These are phyloP conservation scores for Peromyscus leucopus DNA, from an alignment of 2,113 vertebrate species.

Conservation along the genomic window DNA sequence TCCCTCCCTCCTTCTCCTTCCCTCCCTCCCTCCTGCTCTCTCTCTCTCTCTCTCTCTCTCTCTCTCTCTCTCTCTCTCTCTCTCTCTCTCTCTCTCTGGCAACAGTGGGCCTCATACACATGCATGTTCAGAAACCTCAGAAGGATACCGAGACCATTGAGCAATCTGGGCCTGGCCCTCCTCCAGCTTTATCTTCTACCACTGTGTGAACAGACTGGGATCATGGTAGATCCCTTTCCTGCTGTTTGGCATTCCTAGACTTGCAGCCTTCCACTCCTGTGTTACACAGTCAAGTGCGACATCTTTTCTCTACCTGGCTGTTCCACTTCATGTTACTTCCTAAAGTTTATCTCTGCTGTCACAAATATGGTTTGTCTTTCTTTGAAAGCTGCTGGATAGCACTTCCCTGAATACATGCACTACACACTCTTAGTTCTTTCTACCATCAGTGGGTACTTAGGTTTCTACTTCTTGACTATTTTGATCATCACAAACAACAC, in stretches of 20 bases:
- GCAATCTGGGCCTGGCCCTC: background rate
- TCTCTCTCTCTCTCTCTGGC: too few species aligned
- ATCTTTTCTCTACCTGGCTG: background rate
- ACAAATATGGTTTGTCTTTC: background rate
- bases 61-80: too few species aligned
- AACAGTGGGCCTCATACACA: background rate
- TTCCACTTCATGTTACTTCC: background rate
- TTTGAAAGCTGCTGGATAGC: background rate
- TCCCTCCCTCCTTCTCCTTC: too few species aligned
- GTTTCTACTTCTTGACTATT: background rate
- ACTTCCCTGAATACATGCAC: background rate
- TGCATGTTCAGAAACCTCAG: background rate
- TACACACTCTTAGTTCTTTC: background rate
- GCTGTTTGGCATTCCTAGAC: background rate
- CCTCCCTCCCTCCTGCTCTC: too few species aligned
- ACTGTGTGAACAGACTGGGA: background rate
- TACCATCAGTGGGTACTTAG: too few species aligned
- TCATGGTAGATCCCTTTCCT: background rate
- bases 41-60: background rate
- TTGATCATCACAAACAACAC: background rate
- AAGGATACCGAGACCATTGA: background rate
- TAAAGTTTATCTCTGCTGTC: background rate
- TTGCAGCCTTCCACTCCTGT: background rate
- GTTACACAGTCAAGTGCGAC: too few species aligned
- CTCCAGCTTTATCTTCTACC: background rate